phyloP scores from a whole-genome alignment of 2,888 invertebrate genomes.

The Volucella inanis region DNA sequence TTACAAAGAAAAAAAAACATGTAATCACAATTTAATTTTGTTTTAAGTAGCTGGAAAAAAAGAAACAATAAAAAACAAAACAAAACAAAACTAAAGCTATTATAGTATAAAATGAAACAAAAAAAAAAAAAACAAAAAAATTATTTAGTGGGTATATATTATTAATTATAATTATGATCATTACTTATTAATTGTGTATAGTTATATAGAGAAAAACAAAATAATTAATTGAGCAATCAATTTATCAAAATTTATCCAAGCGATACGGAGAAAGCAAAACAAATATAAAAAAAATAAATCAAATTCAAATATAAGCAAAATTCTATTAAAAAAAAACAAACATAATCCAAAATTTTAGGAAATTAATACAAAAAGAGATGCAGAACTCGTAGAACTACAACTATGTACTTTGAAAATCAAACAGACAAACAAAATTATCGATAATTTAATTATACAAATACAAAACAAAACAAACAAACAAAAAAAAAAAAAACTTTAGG shows the following conservation, averaged over 20 bases:
- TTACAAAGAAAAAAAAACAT: not conserved
- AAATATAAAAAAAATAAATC: slow-evolving; percentile 55
- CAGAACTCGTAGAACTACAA: slow-evolving; percentile 30
- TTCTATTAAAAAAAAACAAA: slow-evolving; percentile 56
- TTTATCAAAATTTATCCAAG: slow-evolving; percentile 58
- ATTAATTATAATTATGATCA: slow-evolving; percentile 59
- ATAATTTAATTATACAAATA: slow-evolving; percentile 57
- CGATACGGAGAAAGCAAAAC: slow-evolving; percentile 64
- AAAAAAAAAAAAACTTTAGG: slow-evolving; percentile 54
- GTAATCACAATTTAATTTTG: slow-evolving; percentile 62
- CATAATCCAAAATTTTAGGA: slow-evolving; percentile 38
- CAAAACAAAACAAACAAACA: slow-evolving; percentile 32
- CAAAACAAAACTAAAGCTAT: slow-evolving; percentile 56
- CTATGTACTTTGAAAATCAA: slow-evolving; percentile 68
- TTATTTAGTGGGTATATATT: slow-evolving; percentile 69
- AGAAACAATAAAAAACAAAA: slow-evolving; percentile 16
- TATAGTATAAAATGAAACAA: slow-evolving; percentile 30
- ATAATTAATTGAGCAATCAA: slow-evolving; percentile 35
- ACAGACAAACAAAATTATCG: slow-evolving; percentile 53
- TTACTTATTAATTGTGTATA: slow-evolving; percentile 65
- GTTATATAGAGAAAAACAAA: slow-evolving; percentile 45
- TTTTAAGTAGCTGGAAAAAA: slow-evolving; percentile 63
- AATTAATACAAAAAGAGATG: slow-evolving; percentile 51
- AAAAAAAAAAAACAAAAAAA: slow-evolving; percentile 38
- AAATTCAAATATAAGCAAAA: slow-evolving; percentile 42